Conservation (phyloP, 2,888 invertebrate species). For the Coelinius sp. region DNA sequence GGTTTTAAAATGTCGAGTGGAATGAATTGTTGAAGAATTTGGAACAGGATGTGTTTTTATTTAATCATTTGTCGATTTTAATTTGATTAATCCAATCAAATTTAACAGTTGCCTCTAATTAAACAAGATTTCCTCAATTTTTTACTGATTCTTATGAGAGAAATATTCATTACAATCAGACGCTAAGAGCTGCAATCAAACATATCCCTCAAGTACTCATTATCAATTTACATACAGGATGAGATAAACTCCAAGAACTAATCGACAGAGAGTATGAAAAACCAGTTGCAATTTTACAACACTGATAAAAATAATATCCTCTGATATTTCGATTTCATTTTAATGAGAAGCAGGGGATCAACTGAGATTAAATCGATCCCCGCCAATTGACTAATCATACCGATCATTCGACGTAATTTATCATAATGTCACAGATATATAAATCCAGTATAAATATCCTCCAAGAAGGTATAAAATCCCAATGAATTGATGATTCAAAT, state of each 20-base stretch:
- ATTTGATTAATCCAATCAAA: neutral
- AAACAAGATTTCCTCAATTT: too few relatives aligned
- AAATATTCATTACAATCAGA: neutral
- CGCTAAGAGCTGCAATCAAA: neutral
- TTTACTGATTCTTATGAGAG: neutral
- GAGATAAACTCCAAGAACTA: neutral
- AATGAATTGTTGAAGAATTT: neutral
- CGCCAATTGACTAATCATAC: constrained; percentile 15
- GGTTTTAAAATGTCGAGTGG: neutral
- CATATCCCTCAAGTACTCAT: neutral
- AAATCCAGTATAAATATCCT: neutral
- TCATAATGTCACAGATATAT: neutral
- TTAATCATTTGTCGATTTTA: too few relatives aligned
- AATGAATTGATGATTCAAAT: neutral
- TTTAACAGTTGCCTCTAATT: neutral
- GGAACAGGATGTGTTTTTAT: neutral
- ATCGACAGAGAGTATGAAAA: neutral
- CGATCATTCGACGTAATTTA: neutral
- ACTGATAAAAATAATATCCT: constrained; percentile 1
- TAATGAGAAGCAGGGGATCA: neutral
- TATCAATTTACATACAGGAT: constrained; percentile 11
- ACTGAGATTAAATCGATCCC: constrained; percentile 10
- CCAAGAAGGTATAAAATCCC: too few relatives aligned
- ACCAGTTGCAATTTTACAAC: neutral
- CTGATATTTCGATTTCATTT: constrained; percentile 12